These are phyloP conservation scores for Ptilorrhoa leucosticta DNA, from an alignment of 2,113 vertebrate species.

Conservation along the genomic window DNA sequence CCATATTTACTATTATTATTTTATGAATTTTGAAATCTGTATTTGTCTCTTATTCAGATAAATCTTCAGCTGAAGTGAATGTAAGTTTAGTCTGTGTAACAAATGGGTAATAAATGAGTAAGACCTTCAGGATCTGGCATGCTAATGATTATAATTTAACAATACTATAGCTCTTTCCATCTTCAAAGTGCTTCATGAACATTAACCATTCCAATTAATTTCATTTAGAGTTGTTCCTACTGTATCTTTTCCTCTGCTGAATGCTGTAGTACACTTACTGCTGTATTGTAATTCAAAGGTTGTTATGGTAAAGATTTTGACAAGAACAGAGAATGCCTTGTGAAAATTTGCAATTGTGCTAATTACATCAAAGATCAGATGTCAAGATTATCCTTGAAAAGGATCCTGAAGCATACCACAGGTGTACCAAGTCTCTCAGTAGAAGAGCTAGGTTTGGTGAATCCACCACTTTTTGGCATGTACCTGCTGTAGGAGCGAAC, in stretches of 20 bases:
- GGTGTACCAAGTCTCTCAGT: background rate
- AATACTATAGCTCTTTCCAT: conserved; percentile 41
- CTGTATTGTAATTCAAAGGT: conserved; percentile 66
- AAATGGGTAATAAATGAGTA: conserved; percentile 47
- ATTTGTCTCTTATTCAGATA: background rate
- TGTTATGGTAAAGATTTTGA: conserved; percentile 70
- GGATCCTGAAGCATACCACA: conserved; percentile 1
- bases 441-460: conserved; percentile 46
- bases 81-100: conserved; percentile 27
- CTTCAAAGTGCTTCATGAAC: conserved; percentile 45
- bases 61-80: background rate
- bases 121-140: conserved; percentile 50
- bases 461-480: background rate
- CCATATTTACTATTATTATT: background rate
- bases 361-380: conserved; percentile 65
- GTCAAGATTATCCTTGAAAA: conserved; percentile 52
- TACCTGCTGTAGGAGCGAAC: background rate
- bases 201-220: conserved; percentile 67
- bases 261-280: conserved; percentile 41
- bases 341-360: conserved; percentile 64
- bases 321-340: conserved; percentile 67
- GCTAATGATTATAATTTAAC: conserved; percentile 57
- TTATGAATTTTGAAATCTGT: conserved; percentile 12
- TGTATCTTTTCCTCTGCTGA: conserved; percentile 49
- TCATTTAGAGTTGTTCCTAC: conserved; percentile 59